phyloP scores from a whole-genome alignment of 2,113 vertebrate genomes.

The Capreolus pygargus region DNA sequence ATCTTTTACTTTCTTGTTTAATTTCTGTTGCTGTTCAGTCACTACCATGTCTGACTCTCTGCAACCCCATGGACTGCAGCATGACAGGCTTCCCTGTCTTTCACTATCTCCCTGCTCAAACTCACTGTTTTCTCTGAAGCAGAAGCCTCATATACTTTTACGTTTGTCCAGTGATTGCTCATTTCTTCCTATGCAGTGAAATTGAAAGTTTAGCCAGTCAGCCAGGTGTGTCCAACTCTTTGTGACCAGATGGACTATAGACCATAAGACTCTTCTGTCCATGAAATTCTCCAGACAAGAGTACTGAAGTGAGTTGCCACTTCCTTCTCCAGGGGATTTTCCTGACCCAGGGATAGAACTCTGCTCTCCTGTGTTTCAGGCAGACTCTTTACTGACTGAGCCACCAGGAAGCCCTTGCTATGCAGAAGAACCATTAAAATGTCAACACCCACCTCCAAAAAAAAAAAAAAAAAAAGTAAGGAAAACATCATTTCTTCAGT shows the following conservation, averaged over 20 bases:
- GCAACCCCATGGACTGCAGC: not conserved
- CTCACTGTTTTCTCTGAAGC: not conserved
- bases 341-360: not conserved
- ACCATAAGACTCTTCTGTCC: not conserved
- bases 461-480: not conserved
- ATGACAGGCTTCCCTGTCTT: not conserved
- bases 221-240: not conserved
- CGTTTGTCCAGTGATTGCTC: not conserved
- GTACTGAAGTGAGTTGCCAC: not conserved
- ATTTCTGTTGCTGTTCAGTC: not conserved
- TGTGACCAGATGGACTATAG: not conserved
- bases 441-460: not conserved
- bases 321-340: not conserved
- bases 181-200: not conserved
- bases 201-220: not conserved
- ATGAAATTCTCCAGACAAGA: not conserved
- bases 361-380: accelerated
- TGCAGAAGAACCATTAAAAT: not conserved
- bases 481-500: not conserved
- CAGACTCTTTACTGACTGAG: not conserved
- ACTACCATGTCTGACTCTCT: not conserved
- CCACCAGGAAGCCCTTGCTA: not conserved
- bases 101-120: not conserved
- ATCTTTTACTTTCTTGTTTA: not conserved
- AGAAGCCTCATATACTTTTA: not conserved